phyloP scores from a whole-genome alignment of 2,888 invertebrate species.

The Pyrochroa serraticornis region DNA sequence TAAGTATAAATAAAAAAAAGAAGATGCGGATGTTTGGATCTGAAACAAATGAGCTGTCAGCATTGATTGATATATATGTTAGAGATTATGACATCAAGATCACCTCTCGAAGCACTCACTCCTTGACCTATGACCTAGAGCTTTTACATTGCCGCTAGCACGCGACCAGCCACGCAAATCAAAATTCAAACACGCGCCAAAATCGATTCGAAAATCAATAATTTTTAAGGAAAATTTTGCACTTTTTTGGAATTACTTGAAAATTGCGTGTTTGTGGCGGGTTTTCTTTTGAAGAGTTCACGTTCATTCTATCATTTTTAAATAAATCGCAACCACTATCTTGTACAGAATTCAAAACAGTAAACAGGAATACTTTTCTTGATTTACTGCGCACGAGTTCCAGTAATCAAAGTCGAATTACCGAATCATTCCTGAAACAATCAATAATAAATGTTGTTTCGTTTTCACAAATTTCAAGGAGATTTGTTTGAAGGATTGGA shows the following conservation, averaged over 20 bases:
- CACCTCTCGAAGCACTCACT: conserved; percentile 16
- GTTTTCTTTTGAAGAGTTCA: conserved; percentile 30
- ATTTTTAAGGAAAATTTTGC: not conserved
- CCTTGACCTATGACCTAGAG: conserved; percentile 21
- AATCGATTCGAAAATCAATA: not conserved
- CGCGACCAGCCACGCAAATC: conserved; percentile 12
- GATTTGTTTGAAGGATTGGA: too few species aligned
- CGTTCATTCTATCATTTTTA: conserved; percentile 24
- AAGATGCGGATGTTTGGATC: conserved; percentile 11
- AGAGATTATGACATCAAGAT: conserved; percentile 25
- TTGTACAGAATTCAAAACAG: conserved; percentile 26
- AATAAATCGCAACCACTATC: conserved; percentile 30
- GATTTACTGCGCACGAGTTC: conserved; percentile 26
- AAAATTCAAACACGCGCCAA: conserved; percentile 1
- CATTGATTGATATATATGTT: conserved; percentile 21
- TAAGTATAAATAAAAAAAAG: not conserved
- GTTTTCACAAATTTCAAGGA: too few species aligned
- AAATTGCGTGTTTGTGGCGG: conserved; percentile 24
- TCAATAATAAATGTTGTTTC: too few species aligned
- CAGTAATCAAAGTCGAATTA: not conserved
- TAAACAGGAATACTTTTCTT: conserved; percentile 30
- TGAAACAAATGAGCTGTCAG: conserved; percentile 19
- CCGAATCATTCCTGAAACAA: not conserved
- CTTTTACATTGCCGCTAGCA: conserved; percentile 12
- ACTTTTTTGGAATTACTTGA: not conserved